Conservation (phyloP, 2,797 vertebrate genomes). For the Australoheros facetus region DNA sequence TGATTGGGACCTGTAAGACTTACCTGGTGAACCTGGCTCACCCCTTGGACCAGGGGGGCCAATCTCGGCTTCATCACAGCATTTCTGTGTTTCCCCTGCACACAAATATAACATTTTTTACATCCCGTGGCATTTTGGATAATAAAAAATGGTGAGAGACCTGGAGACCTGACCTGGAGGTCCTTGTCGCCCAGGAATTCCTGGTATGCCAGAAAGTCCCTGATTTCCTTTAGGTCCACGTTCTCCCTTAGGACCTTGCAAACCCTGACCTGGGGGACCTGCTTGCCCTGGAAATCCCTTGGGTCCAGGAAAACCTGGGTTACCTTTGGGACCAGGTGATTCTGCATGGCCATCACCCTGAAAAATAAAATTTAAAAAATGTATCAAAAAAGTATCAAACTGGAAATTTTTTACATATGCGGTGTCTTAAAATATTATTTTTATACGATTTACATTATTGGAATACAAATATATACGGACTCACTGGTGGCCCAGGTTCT, state of each 20-base stretch:
- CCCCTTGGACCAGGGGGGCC: conserved; percentile 65
- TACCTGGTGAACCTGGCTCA: conserved; percentile 64
- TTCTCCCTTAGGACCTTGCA: conserved; percentile 50
- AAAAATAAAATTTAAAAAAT: background rate
- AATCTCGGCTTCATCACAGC: conserved; percentile 31
- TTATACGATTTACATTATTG: background rate
- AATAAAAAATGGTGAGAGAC: background rate
- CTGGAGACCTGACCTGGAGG: conserved; percentile 54
- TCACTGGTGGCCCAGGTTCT: conserved; percentile 66
- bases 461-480: conserved; percentile 14
- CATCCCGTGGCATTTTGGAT: background rate
- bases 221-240: conserved; percentile 59
- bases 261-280: conserved; percentile 49
- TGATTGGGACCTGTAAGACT: background rate
- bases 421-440: background rate
- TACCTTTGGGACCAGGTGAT: conserved; percentile 61
- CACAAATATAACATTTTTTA: conserved; percentile 2
- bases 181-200: conserved; percentile 58
- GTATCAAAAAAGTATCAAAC: background rate
- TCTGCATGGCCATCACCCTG: conserved; percentile 45
- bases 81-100: conserved; percentile 61
- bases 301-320: conserved; percentile 52
- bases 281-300: conserved; percentile 58
- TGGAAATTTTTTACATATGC: background rate
- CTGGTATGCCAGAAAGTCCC: conserved; percentile 56